Evolutionary conservation across 2,797 vertebrate species (phyloP).

Genomic region (Tapera naevia): DNA sequence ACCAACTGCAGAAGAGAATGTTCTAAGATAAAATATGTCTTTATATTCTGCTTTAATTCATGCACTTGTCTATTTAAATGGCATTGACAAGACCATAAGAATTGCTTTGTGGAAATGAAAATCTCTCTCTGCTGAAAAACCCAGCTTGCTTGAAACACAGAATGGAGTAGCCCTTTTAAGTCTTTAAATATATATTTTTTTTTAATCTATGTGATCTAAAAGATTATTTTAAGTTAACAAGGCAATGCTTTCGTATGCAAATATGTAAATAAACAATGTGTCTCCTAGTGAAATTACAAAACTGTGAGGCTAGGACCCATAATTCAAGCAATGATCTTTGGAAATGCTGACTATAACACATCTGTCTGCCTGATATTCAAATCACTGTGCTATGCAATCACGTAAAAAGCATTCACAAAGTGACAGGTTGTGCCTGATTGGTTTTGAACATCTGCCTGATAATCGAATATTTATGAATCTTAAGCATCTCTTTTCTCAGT

Average conservation of each 20-base stretch:
- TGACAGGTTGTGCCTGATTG: neutral
- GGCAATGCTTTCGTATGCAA: neutral
- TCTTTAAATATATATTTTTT: neutral
- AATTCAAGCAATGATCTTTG: neutral
- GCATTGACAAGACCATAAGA: neutral
- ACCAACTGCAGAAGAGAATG: neutral
- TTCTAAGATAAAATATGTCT: neutral
- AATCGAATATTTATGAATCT: neutral
- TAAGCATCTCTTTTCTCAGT: neutral
- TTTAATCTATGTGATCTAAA: neutral
- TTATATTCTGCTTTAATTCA: neutral
- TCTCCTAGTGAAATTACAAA: neutral
- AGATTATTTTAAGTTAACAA: neutral
- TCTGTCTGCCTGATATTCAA: neutral
- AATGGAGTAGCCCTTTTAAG: neutral
- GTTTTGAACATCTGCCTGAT: neutral
- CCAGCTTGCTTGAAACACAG: neutral
- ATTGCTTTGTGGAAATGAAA: neutral
- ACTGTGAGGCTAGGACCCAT: fast-evolving
- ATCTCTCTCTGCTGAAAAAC: neutral
- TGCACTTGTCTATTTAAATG: neutral
- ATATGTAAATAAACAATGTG: neutral
- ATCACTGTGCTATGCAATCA: neutral
- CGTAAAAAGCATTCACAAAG: neutral
- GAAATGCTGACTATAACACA: neutral